Conservation (phyloP, 1,140 invertebrate genomes). For the Battus philenor region DNA sequence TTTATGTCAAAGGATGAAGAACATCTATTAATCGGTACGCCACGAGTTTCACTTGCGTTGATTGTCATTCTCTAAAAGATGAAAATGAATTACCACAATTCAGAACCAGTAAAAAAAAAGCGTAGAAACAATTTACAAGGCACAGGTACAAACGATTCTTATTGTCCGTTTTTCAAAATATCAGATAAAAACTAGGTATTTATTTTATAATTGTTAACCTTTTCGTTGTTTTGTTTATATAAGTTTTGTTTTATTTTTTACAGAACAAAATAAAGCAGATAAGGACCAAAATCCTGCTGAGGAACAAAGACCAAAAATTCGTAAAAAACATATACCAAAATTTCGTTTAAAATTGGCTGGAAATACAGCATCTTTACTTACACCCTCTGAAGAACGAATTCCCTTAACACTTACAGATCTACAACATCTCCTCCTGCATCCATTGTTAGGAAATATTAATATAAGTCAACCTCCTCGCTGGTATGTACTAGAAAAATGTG, state of each 20-base stretch:
- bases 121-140: no score
- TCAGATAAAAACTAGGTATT: no score
- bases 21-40: no score
- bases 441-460: conserved; percentile 82
- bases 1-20: no score
- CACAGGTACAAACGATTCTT: no score
- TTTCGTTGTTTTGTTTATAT: conserved; percentile 25
- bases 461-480: conserved; percentile 83
- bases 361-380: conserved; percentile 77
- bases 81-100: no score
- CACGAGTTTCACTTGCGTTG: no score
- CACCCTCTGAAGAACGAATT: conserved; percentile 76
- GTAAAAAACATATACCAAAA: conserved; percentile 78
- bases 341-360: conserved; percentile 79
- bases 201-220: conserved; percentile 21
- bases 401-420: conserved; percentile 89
- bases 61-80: no score
- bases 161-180: no score
- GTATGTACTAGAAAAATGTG: conserved; percentile 87
- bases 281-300: conserved; percentile 10
- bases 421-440: conserved; percentile 88
- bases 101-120: no score
- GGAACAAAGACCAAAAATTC: conserved; percentile 24
- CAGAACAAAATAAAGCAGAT: conserved; percentile 19
- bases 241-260: conserved; percentile 16